Evolutionary conservation across 2,113 vertebrate species (phyloP).

Genomic region (Epinephelus cyanopodus): DNA sequence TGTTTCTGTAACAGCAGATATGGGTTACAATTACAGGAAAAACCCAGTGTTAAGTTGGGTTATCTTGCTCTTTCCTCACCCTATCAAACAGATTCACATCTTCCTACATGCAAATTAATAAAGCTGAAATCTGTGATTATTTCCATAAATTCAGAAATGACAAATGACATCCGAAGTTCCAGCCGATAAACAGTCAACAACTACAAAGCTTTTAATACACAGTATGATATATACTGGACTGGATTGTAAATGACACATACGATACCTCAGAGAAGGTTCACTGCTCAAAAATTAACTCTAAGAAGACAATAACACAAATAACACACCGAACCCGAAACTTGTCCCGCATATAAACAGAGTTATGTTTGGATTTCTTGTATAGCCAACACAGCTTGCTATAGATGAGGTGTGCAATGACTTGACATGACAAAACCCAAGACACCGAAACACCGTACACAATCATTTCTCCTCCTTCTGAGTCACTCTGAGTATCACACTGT

Average conservation of each 20-base stretch:
- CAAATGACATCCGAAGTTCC: not conserved
- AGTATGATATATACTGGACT: too few species aligned
- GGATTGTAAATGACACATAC: not conserved
- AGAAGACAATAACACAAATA: slow-evolving; percentile 20
- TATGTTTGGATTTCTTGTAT: slow-evolving; percentile 33
- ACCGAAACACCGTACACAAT: not conserved
- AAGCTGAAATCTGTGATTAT: not conserved
- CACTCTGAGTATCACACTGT: not conserved
- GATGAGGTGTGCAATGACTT: not conserved
- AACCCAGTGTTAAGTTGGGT: not conserved
- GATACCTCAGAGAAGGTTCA: not conserved
- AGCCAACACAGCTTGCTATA: slow-evolving; percentile 4
- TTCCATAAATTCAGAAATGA: not conserved
- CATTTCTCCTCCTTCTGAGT: not conserved
- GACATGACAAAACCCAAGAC: not conserved
- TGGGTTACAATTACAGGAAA: not conserved
- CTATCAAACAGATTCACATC: not conserved
- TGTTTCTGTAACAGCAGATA: not conserved
- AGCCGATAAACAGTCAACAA: slow-evolving; percentile 1
- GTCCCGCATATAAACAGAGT: not conserved
- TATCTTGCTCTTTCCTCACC: not conserved
- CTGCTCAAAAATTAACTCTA: slow-evolving; percentile 8
- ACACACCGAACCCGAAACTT: slow-evolving; percentile 5
- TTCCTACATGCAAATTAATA: not conserved
- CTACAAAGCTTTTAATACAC: not conserved